A percentile compares a stretch with the other conserved stretches of the same genome.
Evolutionary conservation across 2,888 invertebrate species (phyloP).

Genomic region (Eretmocerus hayati): DNA sequence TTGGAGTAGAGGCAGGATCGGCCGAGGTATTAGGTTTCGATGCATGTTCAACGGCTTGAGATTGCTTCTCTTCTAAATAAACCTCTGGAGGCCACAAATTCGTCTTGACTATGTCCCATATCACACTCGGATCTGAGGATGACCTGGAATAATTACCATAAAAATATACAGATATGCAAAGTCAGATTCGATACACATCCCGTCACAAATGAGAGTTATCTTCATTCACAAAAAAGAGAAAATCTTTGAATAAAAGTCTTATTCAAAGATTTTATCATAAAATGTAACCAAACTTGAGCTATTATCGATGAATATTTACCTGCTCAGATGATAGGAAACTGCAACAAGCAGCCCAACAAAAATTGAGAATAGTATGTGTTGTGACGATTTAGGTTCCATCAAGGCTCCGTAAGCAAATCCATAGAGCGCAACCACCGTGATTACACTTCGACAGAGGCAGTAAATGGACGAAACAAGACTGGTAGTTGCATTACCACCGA

Average conservation of each 20-base stretch:
- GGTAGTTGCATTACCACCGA: constrained; percentile 83
- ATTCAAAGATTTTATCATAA: background rate
- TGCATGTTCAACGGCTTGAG: constrained; percentile 43
- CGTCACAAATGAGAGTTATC: no score
- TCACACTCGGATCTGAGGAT: constrained; percentile 82
- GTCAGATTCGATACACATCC: no score
- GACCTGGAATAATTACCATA: constrained; percentile 56
- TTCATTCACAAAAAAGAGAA: no score
- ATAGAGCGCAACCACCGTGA: constrained; percentile 73
- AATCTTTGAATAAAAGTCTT: no score
- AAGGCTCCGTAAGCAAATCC: constrained; percentile 85
- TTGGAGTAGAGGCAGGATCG: constrained; percentile 25
- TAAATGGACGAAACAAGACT: constrained; percentile 78
- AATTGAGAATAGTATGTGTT: constrained; percentile 89
- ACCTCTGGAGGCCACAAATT: constrained; percentile 73
- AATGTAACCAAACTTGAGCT: background rate
- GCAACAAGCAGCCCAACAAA: constrained; percentile 86
- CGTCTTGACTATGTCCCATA: constrained; percentile 81
- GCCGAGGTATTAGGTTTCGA: constrained; percentile 37
- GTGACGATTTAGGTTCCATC: constrained; percentile 74
- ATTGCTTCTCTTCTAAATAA: constrained; percentile 57
- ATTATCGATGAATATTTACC: constrained; percentile 4
- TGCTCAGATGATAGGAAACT: constrained; percentile 83
- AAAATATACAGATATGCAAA: background rate
- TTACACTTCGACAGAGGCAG: constrained; percentile 70